phyloP scores from a whole-genome alignment of 2,888 invertebrate species.

The Labia minor region DNA sequence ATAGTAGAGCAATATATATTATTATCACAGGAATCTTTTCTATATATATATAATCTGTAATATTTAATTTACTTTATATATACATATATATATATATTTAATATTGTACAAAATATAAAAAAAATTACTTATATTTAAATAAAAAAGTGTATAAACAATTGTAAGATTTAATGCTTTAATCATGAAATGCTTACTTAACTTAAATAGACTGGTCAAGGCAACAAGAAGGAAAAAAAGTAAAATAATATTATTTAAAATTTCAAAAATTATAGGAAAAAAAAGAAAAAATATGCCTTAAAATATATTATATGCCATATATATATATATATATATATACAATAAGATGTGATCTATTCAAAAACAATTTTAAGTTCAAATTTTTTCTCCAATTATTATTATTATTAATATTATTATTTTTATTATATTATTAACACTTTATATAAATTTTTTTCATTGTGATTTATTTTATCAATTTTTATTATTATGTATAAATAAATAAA shows the following conservation, averaged over 20 bases:
- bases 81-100: background rate
- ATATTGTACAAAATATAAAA: background rate
- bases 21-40: background rate
- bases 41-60: background rate
- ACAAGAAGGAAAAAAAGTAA: background rate
- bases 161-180: slow-evolving; percentile 4
- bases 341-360: too few species aligned
- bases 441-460: too few species aligned
- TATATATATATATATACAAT: too few species aligned
- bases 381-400: background rate
- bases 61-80: background rate
- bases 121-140: background rate
- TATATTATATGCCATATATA: too few species aligned
- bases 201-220: slow-evolving; percentile 5
- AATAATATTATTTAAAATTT: background rate
- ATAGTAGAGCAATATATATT: slow-evolving; percentile 13
- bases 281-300: background rate
- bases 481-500: too few species aligned
- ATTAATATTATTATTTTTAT: too few species aligned
- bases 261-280: background rate
- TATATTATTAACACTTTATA: too few species aligned
- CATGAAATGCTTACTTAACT: background rate
- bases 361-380: background rate
- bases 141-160: background rate
- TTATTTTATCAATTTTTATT: too few species aligned